Conservation (phyloP, 2,797 vertebrate genomes). For the Rhincodon typus region DNA sequence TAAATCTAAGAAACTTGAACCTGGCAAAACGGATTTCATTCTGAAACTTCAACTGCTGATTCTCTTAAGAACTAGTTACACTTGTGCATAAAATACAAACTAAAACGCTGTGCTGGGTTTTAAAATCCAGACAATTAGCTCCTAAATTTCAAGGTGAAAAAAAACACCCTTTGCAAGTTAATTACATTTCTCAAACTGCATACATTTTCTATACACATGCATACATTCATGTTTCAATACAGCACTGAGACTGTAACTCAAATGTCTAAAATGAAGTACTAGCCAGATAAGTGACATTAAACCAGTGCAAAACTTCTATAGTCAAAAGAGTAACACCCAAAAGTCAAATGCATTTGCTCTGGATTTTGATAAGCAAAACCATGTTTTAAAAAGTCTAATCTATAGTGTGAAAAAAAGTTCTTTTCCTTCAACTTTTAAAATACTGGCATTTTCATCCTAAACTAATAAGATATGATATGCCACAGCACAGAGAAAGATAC, state of each 20-base stretch:
- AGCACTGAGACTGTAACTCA: neutral
- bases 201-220: neutral
- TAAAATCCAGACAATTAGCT: neutral
- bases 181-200: neutral
- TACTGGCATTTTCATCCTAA: neutral
- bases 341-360: neutral
- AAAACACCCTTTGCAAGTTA: neutral
- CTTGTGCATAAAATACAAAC: neutral
- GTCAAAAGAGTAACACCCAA: neutral
- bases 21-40: neutral
- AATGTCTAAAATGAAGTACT: neutral
- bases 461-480: neutral
- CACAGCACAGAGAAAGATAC: neutral
- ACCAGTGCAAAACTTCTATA: neutral
- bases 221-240: neutral
- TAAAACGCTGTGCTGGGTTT: neutral
- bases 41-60: neutral
- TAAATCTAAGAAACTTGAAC: neutral
- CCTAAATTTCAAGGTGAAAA: neutral
- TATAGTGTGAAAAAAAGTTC: neutral
- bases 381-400: neutral
- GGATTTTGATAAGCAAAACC: neutral
- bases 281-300: neutral
- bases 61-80: neutral
- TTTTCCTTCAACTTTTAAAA: neutral